Percentiles rank a stretch among this genome's conserved stretches.
phyloP scores from a whole-genome alignment of 2,797 vertebrate genomes.

The Myiotriccus ornatus region DNA sequence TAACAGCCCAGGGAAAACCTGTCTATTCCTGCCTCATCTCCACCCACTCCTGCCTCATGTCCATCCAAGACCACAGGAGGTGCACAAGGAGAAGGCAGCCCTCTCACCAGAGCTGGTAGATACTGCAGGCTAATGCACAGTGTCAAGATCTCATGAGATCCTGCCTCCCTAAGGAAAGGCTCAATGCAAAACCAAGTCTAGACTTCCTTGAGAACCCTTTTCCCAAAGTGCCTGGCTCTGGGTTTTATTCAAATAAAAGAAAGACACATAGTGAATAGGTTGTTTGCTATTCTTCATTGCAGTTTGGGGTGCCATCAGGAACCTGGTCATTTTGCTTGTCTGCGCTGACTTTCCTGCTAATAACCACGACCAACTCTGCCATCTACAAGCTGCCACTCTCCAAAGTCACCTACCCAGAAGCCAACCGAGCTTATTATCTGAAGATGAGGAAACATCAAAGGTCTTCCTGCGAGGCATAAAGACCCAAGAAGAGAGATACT shows the following conservation, averaged over 20 bases:
- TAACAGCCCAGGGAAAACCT: not conserved
- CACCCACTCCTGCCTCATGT: not conserved
- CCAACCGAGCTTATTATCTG: constrained; percentile 84
- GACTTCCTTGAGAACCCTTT: not conserved
- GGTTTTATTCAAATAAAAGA: not conserved
- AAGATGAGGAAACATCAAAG: constrained; percentile 29
- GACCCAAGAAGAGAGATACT: not conserved
- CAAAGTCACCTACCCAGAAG: constrained; percentile 92
- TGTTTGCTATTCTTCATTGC: not conserved
- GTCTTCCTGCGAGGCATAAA: constrained; percentile 35
- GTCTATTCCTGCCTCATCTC: not conserved
- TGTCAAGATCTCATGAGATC: not conserved
- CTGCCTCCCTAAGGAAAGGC: not conserved
- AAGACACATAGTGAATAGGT: fast-evolving
- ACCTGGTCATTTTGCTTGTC: constrained; percentile 97
- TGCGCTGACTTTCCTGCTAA: constrained; percentile 88
- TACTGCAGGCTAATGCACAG: not conserved
- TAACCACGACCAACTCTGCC: constrained; percentile 81
- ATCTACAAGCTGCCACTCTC: constrained; percentile 89
- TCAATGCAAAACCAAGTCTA: not conserved
- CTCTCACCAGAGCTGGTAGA: not conserved
- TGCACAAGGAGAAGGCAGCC: not conserved
- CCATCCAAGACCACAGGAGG: not conserved
- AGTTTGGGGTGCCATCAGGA: constrained; percentile 90
- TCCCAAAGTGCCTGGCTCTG: not conserved